phyloP scores from a whole-genome alignment of 2,888 invertebrate genomes.

The Conus canariensis region DNA sequence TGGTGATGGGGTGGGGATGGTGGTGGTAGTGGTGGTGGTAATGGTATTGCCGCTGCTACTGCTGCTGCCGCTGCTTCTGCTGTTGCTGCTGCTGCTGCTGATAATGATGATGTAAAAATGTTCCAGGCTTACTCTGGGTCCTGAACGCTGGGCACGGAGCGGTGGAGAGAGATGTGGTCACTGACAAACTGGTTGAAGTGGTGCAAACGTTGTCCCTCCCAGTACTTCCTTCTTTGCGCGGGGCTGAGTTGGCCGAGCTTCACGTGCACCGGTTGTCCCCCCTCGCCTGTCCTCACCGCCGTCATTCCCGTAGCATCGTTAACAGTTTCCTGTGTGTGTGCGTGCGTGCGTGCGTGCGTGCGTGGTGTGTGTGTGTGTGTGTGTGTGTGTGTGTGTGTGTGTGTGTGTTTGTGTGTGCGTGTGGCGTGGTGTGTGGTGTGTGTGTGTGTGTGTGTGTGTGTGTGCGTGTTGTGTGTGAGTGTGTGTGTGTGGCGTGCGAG shows the following conservation, averaged over 20 bases:
- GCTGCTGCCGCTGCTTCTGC: neutral
- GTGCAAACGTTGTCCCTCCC: neutral
- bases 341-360: neutral
- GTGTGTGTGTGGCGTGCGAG: too few species aligned
- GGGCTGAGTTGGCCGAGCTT: neutral
- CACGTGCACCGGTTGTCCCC: neutral
- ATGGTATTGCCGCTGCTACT: neutral
- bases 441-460: too few species aligned
- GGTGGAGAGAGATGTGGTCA: constrained; percentile 32
- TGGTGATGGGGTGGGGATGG: neutral
- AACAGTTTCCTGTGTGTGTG: neutral
- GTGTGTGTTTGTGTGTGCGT: too few species aligned
- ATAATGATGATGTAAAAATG: neutral
- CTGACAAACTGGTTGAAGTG: constrained; percentile 37
- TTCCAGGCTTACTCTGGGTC: constrained; percentile 12
- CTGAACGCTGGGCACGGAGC: neutral
- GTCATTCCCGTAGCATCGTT: neutral
- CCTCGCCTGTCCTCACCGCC: constrained; percentile 9
- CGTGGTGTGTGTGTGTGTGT: neutral
- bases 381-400: neutral
- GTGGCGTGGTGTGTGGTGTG: too few species aligned
- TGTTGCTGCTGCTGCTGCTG: neutral
- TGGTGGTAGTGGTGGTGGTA: neutral
- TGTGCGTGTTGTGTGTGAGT: too few species aligned
- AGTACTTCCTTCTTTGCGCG: neutral